Evolutionary conservation across 2,113 vertebrate genomes (phyloP), one percentile per base, ranked within the genome.

Genomic region (Piprites chloris): DNA sequence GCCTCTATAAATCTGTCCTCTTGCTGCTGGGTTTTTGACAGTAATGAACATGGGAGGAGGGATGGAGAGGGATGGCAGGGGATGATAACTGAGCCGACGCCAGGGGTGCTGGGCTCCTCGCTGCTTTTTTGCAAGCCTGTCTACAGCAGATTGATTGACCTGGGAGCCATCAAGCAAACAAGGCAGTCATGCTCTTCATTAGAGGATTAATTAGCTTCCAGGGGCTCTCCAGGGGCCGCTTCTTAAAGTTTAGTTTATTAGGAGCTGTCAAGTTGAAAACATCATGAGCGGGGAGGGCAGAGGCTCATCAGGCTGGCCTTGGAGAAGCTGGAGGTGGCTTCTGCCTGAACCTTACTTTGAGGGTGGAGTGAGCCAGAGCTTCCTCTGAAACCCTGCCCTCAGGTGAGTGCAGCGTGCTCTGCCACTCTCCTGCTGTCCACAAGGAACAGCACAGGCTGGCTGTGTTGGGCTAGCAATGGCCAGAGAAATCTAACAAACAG

Each of bases 191-290:
- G 65, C 73, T 95, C 80, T 94, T 94, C 89, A 93, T 95, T 97
- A 89, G 83, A 85, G 41, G 62, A 76, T 93, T 97, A 95, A 96
- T 96, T 97, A 91, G 82, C 49, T 90, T 73, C 58, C 21, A 66
- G 59, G 39, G 8, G 11, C 59, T 95, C 92, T 94, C 89, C 42
- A 72, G 87, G 61, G 82, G 26, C 74, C 6, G 1, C 75, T 90
- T 76, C 15, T 1, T 92, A 79, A 90, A 92, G 49, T 95, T 93
- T 73, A 59, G 59, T 91, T 93, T 96, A 88, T 91, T 84, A 81
- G 59, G 41, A 91, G 19, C 66, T 92, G 67, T 96, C 83, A 92
- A 20, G 58, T 90, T 87, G 90, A 86, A 95, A 86, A 41, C 18
- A 5, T 56, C 8, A 0, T 65, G 59, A 35, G 89, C 39, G 30